phyloP scores from a whole-genome alignment of 2,797 vertebrate genomes.

The Clamator glandarius region DNA sequence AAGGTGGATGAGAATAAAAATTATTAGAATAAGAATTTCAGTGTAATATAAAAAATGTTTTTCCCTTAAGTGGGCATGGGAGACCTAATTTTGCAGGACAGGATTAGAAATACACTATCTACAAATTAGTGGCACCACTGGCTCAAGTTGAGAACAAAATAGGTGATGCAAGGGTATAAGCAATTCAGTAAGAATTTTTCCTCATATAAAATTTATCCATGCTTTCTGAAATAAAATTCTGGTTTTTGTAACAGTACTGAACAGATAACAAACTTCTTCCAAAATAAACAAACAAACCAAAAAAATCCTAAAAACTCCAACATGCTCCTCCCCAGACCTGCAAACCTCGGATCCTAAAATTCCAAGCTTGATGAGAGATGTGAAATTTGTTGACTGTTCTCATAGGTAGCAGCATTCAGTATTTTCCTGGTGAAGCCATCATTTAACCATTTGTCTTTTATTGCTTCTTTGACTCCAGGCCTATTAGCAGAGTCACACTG shows the following conservation, averaged over 20 bases:
- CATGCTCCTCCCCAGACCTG: not conserved
- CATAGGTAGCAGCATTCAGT: constrained; percentile 62
- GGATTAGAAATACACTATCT: not conserved
- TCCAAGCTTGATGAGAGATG: not conserved
- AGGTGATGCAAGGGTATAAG: not conserved
- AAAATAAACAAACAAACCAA: not conserved
- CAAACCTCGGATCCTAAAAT: not conserved
- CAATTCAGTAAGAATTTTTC: not conserved
- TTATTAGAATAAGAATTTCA: not conserved
- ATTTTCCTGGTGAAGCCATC: constrained; percentile 81
- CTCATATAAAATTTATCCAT: constrained; percentile 5
- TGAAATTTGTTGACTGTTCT: constrained; percentile 78
- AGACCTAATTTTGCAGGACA: not conserved
- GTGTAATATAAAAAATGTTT: not conserved
- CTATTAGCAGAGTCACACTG: constrained; percentile 84
- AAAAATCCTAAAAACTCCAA: not conserved
- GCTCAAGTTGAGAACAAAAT: not conserved
- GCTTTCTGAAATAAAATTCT: constrained; percentile 35
- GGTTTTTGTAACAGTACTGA: not conserved
- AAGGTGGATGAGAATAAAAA: not conserved
- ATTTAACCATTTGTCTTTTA: constrained; percentile 85
- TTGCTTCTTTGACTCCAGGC: constrained; percentile 80
- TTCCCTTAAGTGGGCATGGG: not conserved
- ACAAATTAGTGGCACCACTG: not conserved
- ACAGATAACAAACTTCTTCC: not conserved